Evolutionary conservation across 2,797 vertebrate genomes (phyloP).

Genomic region (Prionace glauca): DNA sequence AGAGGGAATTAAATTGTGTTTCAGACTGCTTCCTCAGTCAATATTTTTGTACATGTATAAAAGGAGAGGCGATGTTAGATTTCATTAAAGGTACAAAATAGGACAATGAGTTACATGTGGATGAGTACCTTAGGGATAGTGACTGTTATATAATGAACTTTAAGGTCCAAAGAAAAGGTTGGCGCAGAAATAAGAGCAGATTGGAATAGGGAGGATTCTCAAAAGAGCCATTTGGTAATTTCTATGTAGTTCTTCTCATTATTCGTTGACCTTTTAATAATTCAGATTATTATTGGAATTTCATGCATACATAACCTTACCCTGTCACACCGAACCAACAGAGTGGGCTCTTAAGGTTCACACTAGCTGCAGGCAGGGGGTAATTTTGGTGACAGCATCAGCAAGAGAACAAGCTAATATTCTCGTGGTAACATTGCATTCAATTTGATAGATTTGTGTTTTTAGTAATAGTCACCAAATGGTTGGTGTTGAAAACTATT

Average conservation of each 20-base stretch:
- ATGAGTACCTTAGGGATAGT: not conserved
- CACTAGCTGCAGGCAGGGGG: not conserved
- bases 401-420: not conserved
- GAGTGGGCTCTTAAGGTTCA: not conserved
- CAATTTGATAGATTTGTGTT: not conserved
- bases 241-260: not conserved
- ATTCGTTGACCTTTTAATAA: constrained; percentile 1
- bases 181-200: not conserved
- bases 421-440: not conserved
- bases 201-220: not conserved
- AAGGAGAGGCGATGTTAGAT: no score
- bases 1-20: not conserved
- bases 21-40: not conserved
- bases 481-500: not conserved
- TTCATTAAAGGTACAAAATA: not conserved
- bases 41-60: not conserved
- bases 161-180: not conserved
- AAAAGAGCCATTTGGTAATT: not conserved
- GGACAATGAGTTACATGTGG: not conserved
- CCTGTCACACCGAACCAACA: not conserved
- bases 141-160: not conserved
- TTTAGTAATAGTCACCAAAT: not conserved
- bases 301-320: not conserved
- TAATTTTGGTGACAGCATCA: not conserved
- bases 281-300: not conserved